Base-by-base conservation (phyloP, 2,113 vertebrate species). In the Martes martes region DNA sequence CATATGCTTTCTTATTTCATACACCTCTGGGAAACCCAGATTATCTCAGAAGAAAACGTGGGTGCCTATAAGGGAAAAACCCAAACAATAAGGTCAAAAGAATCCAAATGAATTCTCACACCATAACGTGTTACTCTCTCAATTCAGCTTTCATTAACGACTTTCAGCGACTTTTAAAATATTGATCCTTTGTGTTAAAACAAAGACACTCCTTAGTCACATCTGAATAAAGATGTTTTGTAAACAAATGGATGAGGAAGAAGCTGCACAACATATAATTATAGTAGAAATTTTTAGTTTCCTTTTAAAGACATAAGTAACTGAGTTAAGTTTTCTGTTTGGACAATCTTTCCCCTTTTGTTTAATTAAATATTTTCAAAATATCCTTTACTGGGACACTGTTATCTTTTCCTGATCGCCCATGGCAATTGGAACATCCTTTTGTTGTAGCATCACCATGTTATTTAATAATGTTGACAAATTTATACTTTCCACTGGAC, bases 341-440 rank as follows among this genome's bases (percentile, higher is more conserved):
- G 24, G 15, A 65, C 0, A 47, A 19, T 13, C 0, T 90, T 76
- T 84, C 36, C 16, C 28, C 7, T 90, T 31, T 67, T 55, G n/a
- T 74, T 63, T 84, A 84, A 74, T 57, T 80, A 96, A 84, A 84
- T 69, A 55, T 89, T 85, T 89, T 88, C 4, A 50, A 88, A 91
- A 67, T 69, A 28, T 21, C 2, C 10, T 65, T 95, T 86, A 21
- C 23, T 14, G 26, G 89, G 52, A 50, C 16, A 59, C 31, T 23
- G 14, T 2, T 24, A 4, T 7, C 19, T 71, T 92, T 92, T 63
- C 14, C 74, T 59, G 15, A 67, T 24, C 7, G 36, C 19, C 11
- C 74, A 42, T 33, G 50, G 15, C 6, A 39, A 31, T 80, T 92
- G 16, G 42, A 42, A 67, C 1, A 52, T 45, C 5, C 4, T 61